Evolutionary conservation across 2,888 invertebrate genomes (phyloP), one percentile per base, ranked within the genome.

Genomic region (Perizoma affinitatum): DNA sequence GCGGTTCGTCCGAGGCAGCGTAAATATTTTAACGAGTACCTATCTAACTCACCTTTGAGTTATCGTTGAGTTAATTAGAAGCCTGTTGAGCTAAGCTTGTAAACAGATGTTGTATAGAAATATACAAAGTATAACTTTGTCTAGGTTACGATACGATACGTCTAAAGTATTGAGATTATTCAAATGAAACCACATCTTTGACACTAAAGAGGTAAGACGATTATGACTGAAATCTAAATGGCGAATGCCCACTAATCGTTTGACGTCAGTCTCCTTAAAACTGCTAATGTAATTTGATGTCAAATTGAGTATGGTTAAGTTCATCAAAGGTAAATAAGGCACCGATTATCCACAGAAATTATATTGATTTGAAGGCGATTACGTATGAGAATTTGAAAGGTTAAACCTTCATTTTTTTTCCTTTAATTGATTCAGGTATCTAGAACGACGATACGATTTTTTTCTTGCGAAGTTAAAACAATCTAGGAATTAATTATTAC

Each of bases 221-320:
- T 98, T 97, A 80, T 95, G 94, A 67, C 96, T 95, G 70, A 98
- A 86, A 78, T 96, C 95, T 66, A 98, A 93, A 71, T 94, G 93
- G 69, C 96, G 95, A 55, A 98, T 91, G 73, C 94, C 94, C 44
- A 93, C 93, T 78, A 97, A 90, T 66, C 95, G 94, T 71, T 95
- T 95, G 49, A 96, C 93, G 51, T 96, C 94, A 60, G 95, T 94
- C 77, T 95, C 96, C 73, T 94, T 94, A 70, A 94, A 94, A 71
- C 96, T 94, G 74, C 94, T 94, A 70, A 98, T 94, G 70, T 94
- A 93, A 88, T 98, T 98, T 68, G 94, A 93, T 60, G 97, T 96
- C 63, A 98, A 88, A 87, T 97, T 97, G 69, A 98, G 94, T 73
- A 95, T 94, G 43, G 96, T 95, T 73, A 98, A 93, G 82, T 96